phyloP scores from a whole-genome alignment of 2,888 invertebrate species.

The Drosophila colorata region DNA sequence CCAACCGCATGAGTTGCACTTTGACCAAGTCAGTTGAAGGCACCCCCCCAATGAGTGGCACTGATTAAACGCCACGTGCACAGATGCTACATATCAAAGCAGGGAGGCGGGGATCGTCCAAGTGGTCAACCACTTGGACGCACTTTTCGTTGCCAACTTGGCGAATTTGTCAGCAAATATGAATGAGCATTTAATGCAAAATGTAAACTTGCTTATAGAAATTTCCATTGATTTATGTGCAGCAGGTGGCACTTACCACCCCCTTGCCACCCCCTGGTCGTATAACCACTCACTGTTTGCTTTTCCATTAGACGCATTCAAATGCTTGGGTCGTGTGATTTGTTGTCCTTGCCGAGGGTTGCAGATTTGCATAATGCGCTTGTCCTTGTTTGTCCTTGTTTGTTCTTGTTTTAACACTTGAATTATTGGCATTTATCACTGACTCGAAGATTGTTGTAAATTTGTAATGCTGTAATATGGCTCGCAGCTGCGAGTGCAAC shows the following conservation, averaged over 20 bases:
- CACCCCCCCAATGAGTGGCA: constrained; percentile 57
- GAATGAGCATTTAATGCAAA: constrained; percentile 54
- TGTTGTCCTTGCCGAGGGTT: constrained; percentile 52
- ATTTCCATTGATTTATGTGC: constrained; percentile 56
- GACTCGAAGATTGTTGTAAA: constrained; percentile 29
- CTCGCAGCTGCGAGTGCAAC: constrained; percentile 37
- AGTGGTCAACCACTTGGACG: constrained; percentile 62
- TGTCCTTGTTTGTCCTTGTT: constrained; percentile 34
- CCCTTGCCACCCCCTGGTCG: constrained; percentile 19
- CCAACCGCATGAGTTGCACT: constrained; percentile 75
- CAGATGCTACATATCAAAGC: constrained; percentile 38
- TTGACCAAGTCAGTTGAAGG: constrained; percentile 54
- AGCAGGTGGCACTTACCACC: constrained; percentile 59
- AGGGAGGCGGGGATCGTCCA: constrained; percentile 7
- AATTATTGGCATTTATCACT: constrained; percentile 68
- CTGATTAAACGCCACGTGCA: constrained; percentile 69
- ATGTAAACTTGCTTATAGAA: constrained; percentile 48
- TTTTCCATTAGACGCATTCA: constrained; percentile 68
- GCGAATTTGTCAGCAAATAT: constrained; percentile 41
- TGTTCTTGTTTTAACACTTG: constrained; percentile 72
- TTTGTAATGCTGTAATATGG: constrained; percentile 29
- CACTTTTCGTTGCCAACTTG: constrained; percentile 17
- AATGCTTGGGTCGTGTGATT: constrained; percentile 49
- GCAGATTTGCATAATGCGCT: constrained; percentile 76
- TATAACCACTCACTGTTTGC: constrained; percentile 55